A percentile compares a stretch with the other conserved stretches of the same genome.
Evolutionary conservation across 2,888 invertebrate species (phyloP).

Genomic region (Chymomyza procnemis): DNA sequence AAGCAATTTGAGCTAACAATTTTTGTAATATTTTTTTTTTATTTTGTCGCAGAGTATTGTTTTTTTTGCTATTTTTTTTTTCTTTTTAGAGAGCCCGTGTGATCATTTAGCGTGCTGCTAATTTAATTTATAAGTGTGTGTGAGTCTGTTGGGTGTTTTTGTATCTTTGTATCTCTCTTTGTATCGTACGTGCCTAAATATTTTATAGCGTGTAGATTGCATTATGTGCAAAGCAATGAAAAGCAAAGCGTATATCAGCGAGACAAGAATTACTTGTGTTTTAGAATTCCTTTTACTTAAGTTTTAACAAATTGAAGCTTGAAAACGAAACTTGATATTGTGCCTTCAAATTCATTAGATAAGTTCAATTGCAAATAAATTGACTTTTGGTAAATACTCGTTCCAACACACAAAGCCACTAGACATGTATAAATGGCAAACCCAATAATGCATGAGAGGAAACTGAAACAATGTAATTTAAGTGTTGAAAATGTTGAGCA

Average conservation of each 20-base stretch:
- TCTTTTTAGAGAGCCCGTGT: slow-evolving; percentile 70
- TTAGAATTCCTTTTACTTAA: not conserved
- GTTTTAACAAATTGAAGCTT: not conserved
- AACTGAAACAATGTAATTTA: no score
- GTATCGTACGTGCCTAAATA: not conserved
- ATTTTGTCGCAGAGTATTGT: slow-evolving; percentile 18
- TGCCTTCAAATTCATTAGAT: not conserved
- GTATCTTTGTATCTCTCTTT: not conserved
- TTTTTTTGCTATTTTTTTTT: slow-evolving; percentile 30
- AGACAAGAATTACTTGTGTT: not conserved
- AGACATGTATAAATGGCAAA: no score
- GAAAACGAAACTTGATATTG: not conserved
- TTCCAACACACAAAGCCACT: no score
- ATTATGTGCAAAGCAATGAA: not conserved
- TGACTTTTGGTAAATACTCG: not conserved
- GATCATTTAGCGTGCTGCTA: slow-evolving; percentile 75
- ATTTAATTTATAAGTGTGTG: slow-evolving; percentile 60
- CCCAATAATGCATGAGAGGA: no score
- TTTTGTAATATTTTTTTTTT: slow-evolving; percentile 30
- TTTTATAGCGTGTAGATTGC: not conserved
- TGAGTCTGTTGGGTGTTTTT: slow-evolving; percentile 4
- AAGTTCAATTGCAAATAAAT: not conserved
- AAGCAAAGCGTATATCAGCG: not conserved
- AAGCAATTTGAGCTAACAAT: slow-evolving; percentile 53
- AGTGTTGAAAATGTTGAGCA: not conserved